A percentile compares a stretch with the other conserved stretches of the same genome.
phyloP scores from a whole-genome alignment of 2,113 vertebrate species.

The Elephantulus edwardii region DNA sequence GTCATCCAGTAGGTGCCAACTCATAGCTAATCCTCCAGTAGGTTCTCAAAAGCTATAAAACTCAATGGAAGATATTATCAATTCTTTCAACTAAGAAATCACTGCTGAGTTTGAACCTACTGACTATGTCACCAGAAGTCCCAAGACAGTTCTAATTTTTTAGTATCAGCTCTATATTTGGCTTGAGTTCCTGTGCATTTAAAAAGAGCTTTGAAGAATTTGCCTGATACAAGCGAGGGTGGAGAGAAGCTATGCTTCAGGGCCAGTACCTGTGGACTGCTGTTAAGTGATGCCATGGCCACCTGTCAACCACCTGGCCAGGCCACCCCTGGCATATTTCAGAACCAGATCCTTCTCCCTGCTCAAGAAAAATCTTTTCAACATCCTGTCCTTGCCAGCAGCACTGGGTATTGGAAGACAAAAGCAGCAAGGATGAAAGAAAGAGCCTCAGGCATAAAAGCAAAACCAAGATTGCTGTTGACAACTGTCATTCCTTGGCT shows the following conservation, averaged over 20 bases:
- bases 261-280: not conserved
- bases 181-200: not conserved
- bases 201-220: not conserved
- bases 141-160: too few species aligned
- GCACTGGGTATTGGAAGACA: not conserved
- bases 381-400: not conserved
- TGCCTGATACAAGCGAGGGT: not conserved
- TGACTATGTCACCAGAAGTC: too few species aligned
- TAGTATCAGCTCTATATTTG: not conserved
- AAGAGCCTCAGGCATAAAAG: not conserved
- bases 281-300: accelerated
- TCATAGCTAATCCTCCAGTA: too few species aligned
- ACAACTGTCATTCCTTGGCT: not conserved
- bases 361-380: not conserved
- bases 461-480: not conserved
- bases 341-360: not conserved
- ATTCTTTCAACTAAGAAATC: too few species aligned
- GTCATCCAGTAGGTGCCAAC: too few species aligned
- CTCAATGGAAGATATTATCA: too few species aligned
- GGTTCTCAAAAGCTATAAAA: too few species aligned
- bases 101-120: too few species aligned
- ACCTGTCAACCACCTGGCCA: not conserved
- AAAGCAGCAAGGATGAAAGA: not conserved
- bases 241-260: not conserved
- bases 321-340: not conserved